Evolutionary conservation across 2,797 vertebrate genomes (phyloP), one percentile per base, ranked within the genome.

Genomic region (Myripristis murdjan): DNA sequence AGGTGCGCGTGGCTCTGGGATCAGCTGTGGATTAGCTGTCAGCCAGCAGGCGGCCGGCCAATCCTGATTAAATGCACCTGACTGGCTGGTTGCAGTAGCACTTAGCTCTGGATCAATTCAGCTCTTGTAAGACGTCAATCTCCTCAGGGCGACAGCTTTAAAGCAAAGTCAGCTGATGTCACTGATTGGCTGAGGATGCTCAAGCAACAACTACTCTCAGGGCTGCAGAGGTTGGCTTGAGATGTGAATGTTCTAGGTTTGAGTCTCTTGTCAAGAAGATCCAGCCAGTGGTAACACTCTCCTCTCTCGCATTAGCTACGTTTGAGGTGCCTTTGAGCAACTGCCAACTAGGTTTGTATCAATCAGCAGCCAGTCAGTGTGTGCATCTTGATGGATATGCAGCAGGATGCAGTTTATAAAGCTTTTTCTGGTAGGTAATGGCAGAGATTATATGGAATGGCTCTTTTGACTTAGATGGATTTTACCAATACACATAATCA

Each of bases 111-210:
- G 62, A 77, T 85, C 81, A 81, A 71, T 77, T 53, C 37, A 15
- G 61, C 74, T 77, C 67, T 66, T 65, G 66, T 28, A 51, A 56
- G 39, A 49, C 60, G 12, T 90, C 85, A 83, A 84, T 89, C 85
- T 78, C 46, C 47, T 85, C 79, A 59, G 75, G 77, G 68, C 73
- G 88, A 75, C 87, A 72, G 83, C 24, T 87, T 89, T 83, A 87
- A 55, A 70, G 71, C 56, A 54, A 18, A 51, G 62, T 55, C 52
- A 52, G 39, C 49, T 82, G 80, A 84, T 58, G 70, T 83, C 84
- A 78, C 73, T 77, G 69, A 85, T 69, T 84, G 54, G 68, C 84
- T 66, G 31, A 67, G 41, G 63, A 56, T 63, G 11, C 6, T 11
- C 61, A 51, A n/a, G 11, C 0, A 5, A 12, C 6, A 28, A 41